These are phyloP conservation scores for Tryphoninae sp. DNA, from an alignment of 2,888 invertebrate species.

Conservation along the genomic window DNA sequence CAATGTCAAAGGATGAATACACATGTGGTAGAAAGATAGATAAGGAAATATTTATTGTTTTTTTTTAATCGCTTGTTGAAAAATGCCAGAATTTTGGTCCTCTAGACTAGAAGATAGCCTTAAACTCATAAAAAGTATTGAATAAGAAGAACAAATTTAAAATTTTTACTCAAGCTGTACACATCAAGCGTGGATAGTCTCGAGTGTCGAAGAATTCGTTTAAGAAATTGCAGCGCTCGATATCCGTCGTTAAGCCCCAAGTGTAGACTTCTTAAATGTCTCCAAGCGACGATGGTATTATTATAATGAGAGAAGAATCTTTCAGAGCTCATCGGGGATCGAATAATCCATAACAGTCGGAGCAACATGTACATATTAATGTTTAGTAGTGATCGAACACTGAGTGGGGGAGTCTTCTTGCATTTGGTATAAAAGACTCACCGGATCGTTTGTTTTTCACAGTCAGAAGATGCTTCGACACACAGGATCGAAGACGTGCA, in stretches of 20 bases:
- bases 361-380: constrained; percentile 17
- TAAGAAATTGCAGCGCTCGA: constrained; percentile 25
- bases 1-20: too few species aligned
- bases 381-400: background rate
- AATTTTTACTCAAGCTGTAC: background rate
- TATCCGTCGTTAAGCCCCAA: constrained; percentile 71
- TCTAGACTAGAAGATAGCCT: too few species aligned
- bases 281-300: constrained; percentile 65
- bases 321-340: constrained; percentile 1
- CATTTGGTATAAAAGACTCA: constrained; percentile 69
- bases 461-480: constrained; percentile 70
- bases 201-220: constrained; percentile 43
- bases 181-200: background rate
- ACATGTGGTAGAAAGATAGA: too few species aligned
- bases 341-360: constrained; percentile 34
- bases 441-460: constrained; percentile 25
- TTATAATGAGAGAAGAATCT: constrained; percentile 64
- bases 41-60: too few species aligned
- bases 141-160: background rate
- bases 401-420: constrained; percentile 1
- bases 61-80: too few species aligned
- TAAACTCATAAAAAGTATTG: background rate
- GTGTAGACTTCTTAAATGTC: constrained; percentile 66
- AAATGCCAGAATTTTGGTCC: too few species aligned
- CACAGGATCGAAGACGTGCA: constrained; percentile 66